Conservation (phyloP, 2,113 vertebrate species). For the Scartelaos histophorus region DNA sequence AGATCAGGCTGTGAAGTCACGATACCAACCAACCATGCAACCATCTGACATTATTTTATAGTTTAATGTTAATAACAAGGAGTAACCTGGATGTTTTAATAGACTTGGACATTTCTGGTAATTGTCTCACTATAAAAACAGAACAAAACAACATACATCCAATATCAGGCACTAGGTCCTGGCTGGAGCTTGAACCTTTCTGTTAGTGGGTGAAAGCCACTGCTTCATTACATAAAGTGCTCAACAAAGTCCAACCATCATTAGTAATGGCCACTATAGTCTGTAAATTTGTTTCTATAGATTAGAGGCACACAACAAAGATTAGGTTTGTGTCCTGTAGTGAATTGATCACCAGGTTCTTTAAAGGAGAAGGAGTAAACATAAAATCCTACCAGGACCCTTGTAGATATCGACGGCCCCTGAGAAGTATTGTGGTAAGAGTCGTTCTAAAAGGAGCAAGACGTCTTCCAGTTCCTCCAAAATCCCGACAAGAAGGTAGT, state of each 20-base stretch:
- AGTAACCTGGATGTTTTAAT: neutral
- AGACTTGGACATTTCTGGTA: neutral
- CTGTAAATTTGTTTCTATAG: no score
- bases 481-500: slow-evolving; percentile 96
- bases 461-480: slow-evolving; percentile 97
- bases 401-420: slow-evolving; percentile 95
- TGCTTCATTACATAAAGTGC: neutral
- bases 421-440: slow-evolving; percentile 98
- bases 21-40: neutral
- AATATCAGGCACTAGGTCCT: neutral
- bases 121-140: neutral
- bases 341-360: no score
- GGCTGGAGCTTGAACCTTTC: no score
- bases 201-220: neutral
- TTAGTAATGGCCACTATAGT: neutral
- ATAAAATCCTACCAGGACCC: slow-evolving; percentile 83
- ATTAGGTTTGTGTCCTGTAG: no score
- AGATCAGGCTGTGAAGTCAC: neutral
- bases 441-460: slow-evolving; percentile 94
- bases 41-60: neutral
- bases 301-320: no score
- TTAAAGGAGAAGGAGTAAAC: neutral
- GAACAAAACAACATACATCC: neutral
- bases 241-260: no score
- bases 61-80: neutral